Conservation (phyloP, 2,888 invertebrate species). For the Limnephilus marmoratus region DNA sequence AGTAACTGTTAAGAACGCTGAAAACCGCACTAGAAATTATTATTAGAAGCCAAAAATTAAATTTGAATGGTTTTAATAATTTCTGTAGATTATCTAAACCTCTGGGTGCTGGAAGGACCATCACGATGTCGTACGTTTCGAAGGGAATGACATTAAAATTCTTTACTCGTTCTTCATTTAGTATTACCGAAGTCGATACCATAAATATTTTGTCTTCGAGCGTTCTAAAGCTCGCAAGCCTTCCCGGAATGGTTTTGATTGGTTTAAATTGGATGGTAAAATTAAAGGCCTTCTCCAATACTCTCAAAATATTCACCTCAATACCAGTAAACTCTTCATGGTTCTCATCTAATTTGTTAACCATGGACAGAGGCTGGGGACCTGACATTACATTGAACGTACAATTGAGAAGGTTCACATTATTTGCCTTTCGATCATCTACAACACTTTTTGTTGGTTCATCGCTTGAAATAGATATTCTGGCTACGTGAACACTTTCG, state of each 20-base stretch:
- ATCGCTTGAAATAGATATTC: not conserved
- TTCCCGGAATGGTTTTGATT: not conserved
- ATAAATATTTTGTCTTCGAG: conserved; percentile 19
- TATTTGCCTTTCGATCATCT: not conserved
- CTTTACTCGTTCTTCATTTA: not conserved
- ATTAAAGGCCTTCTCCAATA: not conserved
- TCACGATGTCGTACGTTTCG: not conserved
- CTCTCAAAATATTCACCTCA: not conserved
- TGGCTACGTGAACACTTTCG: not conserved
- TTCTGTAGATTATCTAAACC: conserved; percentile 13
- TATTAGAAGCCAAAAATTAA: not conserved
- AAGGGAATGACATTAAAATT: not conserved
- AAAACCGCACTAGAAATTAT: not conserved
- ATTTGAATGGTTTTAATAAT: conserved; percentile 44
- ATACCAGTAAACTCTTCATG: not conserved
- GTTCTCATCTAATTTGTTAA: not conserved
- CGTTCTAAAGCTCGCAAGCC: not conserved
- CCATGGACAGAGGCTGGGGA: conserved; percentile 2
- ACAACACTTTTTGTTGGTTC: not conserved
- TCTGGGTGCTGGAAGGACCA: conserved; percentile 10
- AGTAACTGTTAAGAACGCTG: not conserved
- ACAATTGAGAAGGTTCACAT: not conserved
- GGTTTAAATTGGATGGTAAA: not conserved
- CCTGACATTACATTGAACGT: not conserved
- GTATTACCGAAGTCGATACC: not conserved